These are phyloP conservation scores for Blennius ocellaris DNA, from an alignment of 2,113 vertebrate species.

Conservation along the genomic window DNA sequence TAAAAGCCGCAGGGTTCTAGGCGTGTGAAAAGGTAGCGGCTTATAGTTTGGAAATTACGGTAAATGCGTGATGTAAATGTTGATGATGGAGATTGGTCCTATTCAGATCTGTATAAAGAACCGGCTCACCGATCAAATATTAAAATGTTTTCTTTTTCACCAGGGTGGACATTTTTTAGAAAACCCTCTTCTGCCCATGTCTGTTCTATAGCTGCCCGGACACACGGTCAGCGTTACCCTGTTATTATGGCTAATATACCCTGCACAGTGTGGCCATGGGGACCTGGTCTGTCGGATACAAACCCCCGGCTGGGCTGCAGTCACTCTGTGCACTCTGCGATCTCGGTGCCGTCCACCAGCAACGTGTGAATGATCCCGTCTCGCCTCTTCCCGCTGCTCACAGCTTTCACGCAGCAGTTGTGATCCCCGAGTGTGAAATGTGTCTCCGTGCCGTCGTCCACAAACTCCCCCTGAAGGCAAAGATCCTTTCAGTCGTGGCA, in stretches of 20 bases:
- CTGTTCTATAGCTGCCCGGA: background rate
- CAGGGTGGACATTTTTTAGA: slow-evolving; percentile 19
- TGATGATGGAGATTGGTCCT: background rate
- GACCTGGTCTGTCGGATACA: background rate
- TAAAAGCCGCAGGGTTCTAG: no score
- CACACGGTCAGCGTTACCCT: no score
- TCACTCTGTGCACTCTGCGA: slow-evolving; percentile 89
- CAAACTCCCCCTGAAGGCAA: slow-evolving; percentile 93
- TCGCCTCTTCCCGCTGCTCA: slow-evolving; percentile 95
- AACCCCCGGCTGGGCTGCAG: background rate
- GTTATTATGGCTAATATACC: slow-evolving; percentile 14
- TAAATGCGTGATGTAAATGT: no score
- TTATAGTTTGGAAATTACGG: no score
- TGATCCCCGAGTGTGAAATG: slow-evolving; percentile 93
- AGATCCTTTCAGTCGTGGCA: background rate
- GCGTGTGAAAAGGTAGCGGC: no score
- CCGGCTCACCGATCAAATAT: background rate
- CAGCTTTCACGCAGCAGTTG: slow-evolving; percentile 95
- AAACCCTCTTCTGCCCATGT: background rate
- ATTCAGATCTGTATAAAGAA: slow-evolving; percentile 5
- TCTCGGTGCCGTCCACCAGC: slow-evolving; percentile 90
- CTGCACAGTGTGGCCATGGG: background rate
- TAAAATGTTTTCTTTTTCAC: background rate
- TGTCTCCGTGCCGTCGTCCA: slow-evolving; percentile 98
- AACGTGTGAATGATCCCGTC: slow-evolving; percentile 97